Percentiles rank a stretch among this genome's conserved stretches.
These are phyloP conservation scores for Tokudaia muenninki DNA, from an alignment of 2,797 vertebrate genomes.

Conservation along the genomic window DNA sequence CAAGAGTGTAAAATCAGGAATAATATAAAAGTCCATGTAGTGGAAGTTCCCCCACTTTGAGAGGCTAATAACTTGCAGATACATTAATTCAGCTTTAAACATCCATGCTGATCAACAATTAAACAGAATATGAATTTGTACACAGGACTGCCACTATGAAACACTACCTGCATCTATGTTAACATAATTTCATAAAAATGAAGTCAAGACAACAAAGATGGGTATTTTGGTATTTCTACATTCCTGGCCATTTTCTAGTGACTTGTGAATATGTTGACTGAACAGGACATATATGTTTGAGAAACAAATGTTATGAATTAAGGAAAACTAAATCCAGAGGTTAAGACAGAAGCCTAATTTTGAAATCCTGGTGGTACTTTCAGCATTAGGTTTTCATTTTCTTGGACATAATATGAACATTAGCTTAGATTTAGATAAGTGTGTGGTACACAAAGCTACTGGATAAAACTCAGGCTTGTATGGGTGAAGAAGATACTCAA, in stretches of 20 bases:
- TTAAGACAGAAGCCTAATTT: neutral
- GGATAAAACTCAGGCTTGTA: conserved; percentile 64
- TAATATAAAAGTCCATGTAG: neutral
- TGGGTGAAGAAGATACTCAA: conserved; percentile 29
- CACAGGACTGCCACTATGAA: conserved; percentile 1
- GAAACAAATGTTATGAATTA: conserved; percentile 69
- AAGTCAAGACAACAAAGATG: conserved; percentile 83
- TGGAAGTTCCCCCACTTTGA: neutral
- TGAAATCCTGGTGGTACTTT: neutral
- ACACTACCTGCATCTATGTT: conserved; percentile 49
- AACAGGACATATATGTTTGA: conserved; percentile 84
- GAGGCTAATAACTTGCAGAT: neutral
- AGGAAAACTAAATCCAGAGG: conserved; percentile 47
- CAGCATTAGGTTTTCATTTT: neutral
- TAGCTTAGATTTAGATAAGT: neutral
- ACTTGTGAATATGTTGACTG: conserved; percentile 90
- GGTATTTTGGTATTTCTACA: conserved; percentile 83
- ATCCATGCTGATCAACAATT: neutral
- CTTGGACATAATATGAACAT: neutral
- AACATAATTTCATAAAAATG: conserved; percentile 72
- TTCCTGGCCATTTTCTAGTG: conserved; percentile 89
- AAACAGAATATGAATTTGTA: neutral
- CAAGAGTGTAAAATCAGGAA: neutral
- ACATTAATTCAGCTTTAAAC: neutral
- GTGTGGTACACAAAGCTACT: neutral